These are phyloP conservation scores for Corythoichthys haematopterus DNA, from an alignment of 2,113 vertebrate genomes.

Conservation along the genomic window DNA sequence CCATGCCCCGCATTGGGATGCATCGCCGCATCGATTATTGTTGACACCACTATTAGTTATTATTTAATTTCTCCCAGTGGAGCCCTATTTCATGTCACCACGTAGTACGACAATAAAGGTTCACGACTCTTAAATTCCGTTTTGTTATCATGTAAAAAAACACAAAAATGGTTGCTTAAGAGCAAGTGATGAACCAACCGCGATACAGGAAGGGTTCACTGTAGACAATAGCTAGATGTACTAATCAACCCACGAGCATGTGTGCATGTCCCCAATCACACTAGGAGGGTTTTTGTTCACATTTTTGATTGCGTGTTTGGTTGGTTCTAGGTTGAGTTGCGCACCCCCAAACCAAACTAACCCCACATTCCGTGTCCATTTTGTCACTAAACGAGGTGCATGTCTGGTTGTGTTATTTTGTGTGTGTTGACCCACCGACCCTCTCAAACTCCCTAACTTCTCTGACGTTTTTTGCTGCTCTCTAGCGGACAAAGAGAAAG, in stretches of 20 bases:
- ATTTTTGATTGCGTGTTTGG: conserved; percentile 5
- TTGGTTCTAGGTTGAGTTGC: conserved; percentile 7
- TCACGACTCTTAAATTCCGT: neutral
- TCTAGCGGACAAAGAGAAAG: conserved; percentile 60
- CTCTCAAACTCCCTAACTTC: neutral
- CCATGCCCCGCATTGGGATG: no score
- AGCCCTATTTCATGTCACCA: neutral
- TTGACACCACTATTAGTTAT: no score
- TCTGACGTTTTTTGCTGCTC: neutral
- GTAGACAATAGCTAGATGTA: conserved; percentile 38
- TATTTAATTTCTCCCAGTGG: neutral
- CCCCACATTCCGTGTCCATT: conserved; percentile 29
- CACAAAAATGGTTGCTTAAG: neutral
- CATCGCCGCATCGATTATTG: no score
- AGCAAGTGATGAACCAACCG: no score
- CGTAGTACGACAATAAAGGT: neutral
- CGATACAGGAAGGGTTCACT: neutral
- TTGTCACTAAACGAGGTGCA: conserved; percentile 18
- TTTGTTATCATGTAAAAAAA: neutral
- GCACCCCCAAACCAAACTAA: conserved; percentile 43
- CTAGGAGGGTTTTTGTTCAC: conserved; percentile 23
- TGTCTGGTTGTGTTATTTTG: neutral
- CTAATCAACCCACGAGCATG: conserved; percentile 70
- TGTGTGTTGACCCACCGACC: neutral
- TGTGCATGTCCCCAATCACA: conserved; percentile 64